These are phyloP conservation scores for Deroptyus accipitrinus DNA, from an alignment of 2,113 vertebrate genomes.

Conservation along the genomic window DNA sequence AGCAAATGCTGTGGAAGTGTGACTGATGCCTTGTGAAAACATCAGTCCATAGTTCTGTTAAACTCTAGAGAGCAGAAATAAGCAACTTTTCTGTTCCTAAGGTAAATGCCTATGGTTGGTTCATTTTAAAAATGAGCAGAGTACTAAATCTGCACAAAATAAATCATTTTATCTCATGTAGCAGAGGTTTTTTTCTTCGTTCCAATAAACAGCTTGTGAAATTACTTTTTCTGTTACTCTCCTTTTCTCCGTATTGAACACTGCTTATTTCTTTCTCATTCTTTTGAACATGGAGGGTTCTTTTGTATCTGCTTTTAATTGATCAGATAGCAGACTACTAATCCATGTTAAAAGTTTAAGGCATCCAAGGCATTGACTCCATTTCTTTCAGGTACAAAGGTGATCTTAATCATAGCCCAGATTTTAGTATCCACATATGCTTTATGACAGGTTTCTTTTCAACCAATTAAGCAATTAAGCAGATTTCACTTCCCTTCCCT, in stretches of 20 bases:
- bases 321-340: background rate
- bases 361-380: background rate
- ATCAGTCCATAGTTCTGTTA: conserved; percentile 65
- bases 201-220: conserved; percentile 28
- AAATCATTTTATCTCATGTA: conserved; percentile 25
- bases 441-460: background rate
- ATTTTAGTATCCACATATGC: background rate
- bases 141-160: conserved; percentile 66
- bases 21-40: conserved; percentile 77
- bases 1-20: conserved; percentile 75
- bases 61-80: conserved; percentile 54
- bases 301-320: conserved; percentile 25
- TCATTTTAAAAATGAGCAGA: conserved; percentile 71
- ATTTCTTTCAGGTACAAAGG: background rate
- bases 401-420: background rate
- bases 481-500: background rate
- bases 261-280: background rate
- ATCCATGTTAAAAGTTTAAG: background rate
- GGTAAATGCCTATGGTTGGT: conserved; percentile 61
- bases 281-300: background rate
- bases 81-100: conserved; percentile 67
- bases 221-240: conserved; percentile 2
- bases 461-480: background rate
- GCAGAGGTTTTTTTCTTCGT: conserved; percentile 50
- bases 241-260: background rate